Base-by-base conservation (phyloP, 1,140 invertebrate species). In the Leucophenga varia region DNA sequence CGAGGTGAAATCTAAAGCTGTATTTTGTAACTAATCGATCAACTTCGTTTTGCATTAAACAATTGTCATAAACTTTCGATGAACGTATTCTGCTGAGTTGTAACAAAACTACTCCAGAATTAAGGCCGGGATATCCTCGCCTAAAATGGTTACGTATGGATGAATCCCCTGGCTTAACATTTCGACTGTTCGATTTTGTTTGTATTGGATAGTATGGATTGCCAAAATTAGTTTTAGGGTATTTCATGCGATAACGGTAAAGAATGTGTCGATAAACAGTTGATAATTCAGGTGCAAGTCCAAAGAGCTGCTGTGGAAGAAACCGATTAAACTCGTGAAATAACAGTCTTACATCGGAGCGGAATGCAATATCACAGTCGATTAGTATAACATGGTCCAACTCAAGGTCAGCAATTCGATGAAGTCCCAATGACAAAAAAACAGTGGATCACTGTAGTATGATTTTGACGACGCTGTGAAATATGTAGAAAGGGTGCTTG, bases 181-280 rank as follows among this genome's bases (percentile, higher is more conserved):
- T n/a, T n/a, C n/a, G n/a, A n/a, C n/a, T n/a, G n/a, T n/a, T n/a
- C n/a, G n/a, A n/a, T 50, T 34, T 59, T 65, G 31, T 52, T 30
- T 43, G 52, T 49, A 64, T 70, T 30, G 56, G 64, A 57, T 37
- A 76, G 31, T 76, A 35, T 75, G 19, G 64, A 47, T 63, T 72
- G 1, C 86, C 86, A 32, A 86, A 80, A 8, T 63, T 68, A 3
- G 86, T 86, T 9, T 79, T 75, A 2, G 82, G 81, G 64, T 87
- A 76, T 25, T 81, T 78, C 13, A 75, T 78, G 21, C 87, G 78
- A 69, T 90, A 92, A 7, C 79, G 60, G 49, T 86, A 85, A 2
- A 93, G 76, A 44, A 89, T 82, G 63, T 93, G 89, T 12, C 85
- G 78, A 68, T 93, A 93, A 1, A 92, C 90, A 2, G 90, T 88